These are phyloP conservation scores for Pollenia labialis DNA, from an alignment of 2,888 invertebrate species.

Conservation along the genomic window DNA sequence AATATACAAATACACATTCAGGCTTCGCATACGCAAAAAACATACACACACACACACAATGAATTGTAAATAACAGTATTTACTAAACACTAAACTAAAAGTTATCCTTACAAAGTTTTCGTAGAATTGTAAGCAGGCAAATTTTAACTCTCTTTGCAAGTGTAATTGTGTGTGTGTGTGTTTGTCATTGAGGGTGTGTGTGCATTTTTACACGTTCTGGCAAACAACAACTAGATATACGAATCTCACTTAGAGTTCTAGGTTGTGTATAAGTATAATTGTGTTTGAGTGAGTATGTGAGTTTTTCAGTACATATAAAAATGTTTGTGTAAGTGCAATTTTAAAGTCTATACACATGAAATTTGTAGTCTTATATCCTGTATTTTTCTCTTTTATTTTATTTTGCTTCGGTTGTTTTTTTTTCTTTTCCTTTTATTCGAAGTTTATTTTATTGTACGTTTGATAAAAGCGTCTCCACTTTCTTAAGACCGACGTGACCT, in stretches of 20 bases:
- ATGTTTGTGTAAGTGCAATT: conserved; percentile 37
- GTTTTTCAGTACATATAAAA: neutral
- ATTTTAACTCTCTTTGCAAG: conserved; percentile 13
- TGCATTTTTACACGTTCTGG: neutral
- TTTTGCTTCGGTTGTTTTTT: neutral
- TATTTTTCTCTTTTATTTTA: conserved; percentile 17
- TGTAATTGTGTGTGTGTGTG: neutral
- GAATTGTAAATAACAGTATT: conserved; percentile 62
- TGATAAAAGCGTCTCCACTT: conserved; percentile 73
- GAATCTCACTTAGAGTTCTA: neutral
- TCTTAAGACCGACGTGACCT: conserved; percentile 74
- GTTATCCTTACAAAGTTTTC: conserved; percentile 29
- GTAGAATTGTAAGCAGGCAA: conserved; percentile 37
- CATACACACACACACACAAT: neutral
- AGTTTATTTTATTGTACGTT: conserved; percentile 63
- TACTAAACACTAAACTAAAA: conserved; percentile 53
- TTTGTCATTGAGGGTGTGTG: neutral
- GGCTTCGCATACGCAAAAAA: neutral
- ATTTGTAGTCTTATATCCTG: conserved; percentile 56
- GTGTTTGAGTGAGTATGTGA: neutral
- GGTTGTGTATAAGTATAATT: neutral
- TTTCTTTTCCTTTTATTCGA: conserved; percentile 15
- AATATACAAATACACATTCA: conserved; percentile 51
- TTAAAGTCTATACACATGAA: conserved; percentile 43
- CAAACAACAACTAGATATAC: conserved; percentile 13